These are phyloP conservation scores for Acrossocheilus fasciatus DNA, from an alignment of 2,797 vertebrate species.

Conservation along the genomic window DNA sequence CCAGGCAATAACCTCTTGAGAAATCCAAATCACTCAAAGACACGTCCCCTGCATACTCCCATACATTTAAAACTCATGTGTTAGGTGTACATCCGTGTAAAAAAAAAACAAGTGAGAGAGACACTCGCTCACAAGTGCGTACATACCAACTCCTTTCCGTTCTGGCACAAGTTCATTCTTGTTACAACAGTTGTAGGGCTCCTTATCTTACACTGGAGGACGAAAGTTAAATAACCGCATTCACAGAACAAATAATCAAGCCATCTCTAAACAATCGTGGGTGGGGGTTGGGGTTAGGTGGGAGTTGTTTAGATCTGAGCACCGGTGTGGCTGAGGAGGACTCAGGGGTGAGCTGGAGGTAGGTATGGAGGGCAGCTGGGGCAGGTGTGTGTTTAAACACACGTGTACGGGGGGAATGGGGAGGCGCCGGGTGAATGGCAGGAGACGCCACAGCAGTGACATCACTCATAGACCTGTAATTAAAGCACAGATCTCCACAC, in stretches of 20 bases:
- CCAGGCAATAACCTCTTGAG: neutral
- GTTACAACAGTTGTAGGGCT: constrained; percentile 59
- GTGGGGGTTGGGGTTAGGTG: constrained; percentile 36
- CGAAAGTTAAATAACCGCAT: constrained; percentile 66
- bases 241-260: constrained; percentile 63
- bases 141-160: constrained; percentile 16
- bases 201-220: constrained; percentile 62
- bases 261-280: constrained; percentile 52
- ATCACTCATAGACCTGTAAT: constrained; percentile 80
- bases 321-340: constrained; percentile 8
- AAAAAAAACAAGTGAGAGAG: neutral
- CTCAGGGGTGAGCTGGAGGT: constrained; percentile 40
- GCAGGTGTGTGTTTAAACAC: constrained; percentile 48
- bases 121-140: constrained; percentile 18
- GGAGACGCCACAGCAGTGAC: constrained; percentile 73
- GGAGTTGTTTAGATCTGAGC: constrained; percentile 14
- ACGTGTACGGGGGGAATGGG: constrained; percentile 36
- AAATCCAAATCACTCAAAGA: constrained; percentile 3
- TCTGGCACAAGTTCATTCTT: constrained; percentile 67
- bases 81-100: neutral
- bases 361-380: constrained; percentile 45
- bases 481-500: constrained; percentile 73
- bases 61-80: neutral
- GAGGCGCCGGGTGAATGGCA: constrained; percentile 62
- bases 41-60: neutral